Evolutionary conservation across 2,113 vertebrate genomes (phyloP), one percentile per base, ranked within the genome.

Genomic region (Prionailurus viverrinus): DNA sequence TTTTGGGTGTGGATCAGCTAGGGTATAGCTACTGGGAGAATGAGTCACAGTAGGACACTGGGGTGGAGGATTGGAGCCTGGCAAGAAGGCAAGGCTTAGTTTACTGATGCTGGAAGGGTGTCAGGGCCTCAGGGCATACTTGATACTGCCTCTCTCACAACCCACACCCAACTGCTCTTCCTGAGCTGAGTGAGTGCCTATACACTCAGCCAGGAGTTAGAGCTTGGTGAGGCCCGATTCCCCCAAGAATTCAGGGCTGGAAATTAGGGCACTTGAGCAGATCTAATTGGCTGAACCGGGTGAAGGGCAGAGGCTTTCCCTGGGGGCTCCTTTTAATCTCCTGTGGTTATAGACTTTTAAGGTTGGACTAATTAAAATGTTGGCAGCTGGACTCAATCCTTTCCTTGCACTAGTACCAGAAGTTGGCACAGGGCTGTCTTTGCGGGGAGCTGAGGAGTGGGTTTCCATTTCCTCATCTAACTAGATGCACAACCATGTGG

Each of bases 251-350:
- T 95, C n/a, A n/a, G 53, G 90, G 71, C 84, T 92, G 89, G 58
- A 92, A 98, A 97, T 95, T 97, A 97, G 96, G 83, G 7, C 93
- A 88, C 58, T 48, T 89, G 61, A 87, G 80, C 55, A 69, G 84
- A 69, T 95, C 90, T 93, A 95, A 61, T 69, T 97, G 95, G 80
- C 71, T 97, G 90, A 96, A 90, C 76, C 73, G 0, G 86, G 88
- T 98, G 95, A 73, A 84, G 96, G 96, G 96, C 97, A 91, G 25
- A 73, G 1, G 23, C 48, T 98, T 95, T 93, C 53, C 96, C 36
- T 0, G 79, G 92, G 69, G 96, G 82, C 83, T 90, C 3, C 69
- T 94, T 96, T 96, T 95, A 79, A 68, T 96, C 95, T 91, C 91
- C 79, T 58, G 41, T 88, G 97, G 81, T 92, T 96, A 63, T 93